phyloP scores from a whole-genome alignment of 2,797 vertebrate genomes.

The Erethizon dorsatum region DNA sequence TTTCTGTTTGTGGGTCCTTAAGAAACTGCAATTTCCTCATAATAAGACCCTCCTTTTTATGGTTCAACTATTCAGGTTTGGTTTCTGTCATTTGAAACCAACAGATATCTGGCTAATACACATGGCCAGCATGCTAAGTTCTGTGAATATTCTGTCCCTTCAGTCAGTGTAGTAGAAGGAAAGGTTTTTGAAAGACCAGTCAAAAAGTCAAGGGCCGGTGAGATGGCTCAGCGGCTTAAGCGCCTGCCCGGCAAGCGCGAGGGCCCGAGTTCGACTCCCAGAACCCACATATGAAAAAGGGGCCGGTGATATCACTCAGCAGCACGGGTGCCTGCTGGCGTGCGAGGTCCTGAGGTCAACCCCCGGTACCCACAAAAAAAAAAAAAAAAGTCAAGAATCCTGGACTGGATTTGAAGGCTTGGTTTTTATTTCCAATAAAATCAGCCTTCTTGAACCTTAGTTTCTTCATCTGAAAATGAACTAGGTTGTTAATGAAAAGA shows the following conservation, averaged over 20 bases:
- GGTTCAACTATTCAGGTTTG: neutral
- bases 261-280: too few relatives aligned
- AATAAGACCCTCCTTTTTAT: neutral
- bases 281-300: too few relatives aligned
- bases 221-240: too few relatives aligned
- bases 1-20: neutral
- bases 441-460: neutral
- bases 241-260: too few relatives aligned
- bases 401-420: neutral
- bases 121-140: neutral
- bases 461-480: conserved; percentile 36
- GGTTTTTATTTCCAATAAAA: neutral
- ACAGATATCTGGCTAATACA: neutral
- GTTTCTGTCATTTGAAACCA: neutral
- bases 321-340: too few relatives aligned
- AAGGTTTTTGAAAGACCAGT: neutral
- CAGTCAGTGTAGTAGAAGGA: conserved; percentile 1
- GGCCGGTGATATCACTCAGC: too few relatives aligned
- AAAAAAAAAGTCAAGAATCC: neutral
- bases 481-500: neutral
- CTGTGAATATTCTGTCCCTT: neutral
- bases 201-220: too few relatives aligned
- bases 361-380: too few relatives aligned
- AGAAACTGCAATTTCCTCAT: neutral
- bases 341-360: too few relatives aligned